Evolutionary conservation across 2,888 invertebrate species (phyloP).

Genomic region (Lacanobia oleracea): DNA sequence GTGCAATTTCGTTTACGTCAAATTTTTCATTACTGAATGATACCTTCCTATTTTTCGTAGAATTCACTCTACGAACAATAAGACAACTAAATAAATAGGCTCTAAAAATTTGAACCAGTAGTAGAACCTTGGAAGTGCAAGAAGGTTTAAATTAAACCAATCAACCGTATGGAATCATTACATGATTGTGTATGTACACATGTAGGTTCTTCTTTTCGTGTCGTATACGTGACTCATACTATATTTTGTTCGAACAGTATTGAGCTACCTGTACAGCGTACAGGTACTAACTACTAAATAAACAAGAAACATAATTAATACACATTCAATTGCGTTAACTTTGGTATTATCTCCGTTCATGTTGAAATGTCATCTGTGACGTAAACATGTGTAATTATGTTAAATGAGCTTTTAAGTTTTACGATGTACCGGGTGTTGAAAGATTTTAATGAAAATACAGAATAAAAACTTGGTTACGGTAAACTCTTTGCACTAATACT

Average conservation of each 20-base stretch:
- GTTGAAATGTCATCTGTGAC: constrained; percentile 15
- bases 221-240: too few species aligned
- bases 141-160: not conserved
- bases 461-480: not conserved
- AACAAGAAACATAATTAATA: not conserved
- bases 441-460: constrained; percentile 1
- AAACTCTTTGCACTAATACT: too few species aligned
- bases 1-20: too few species aligned
- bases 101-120: too few species aligned
- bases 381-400: constrained; percentile 7
- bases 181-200: not conserved
- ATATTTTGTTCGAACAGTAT: too few species aligned
- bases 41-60: too few species aligned
- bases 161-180: not conserved
- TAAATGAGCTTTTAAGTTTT: constrained; percentile 22
- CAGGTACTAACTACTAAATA: not conserved
- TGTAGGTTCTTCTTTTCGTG: too few species aligned
- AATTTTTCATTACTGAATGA: too few species aligned
- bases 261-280: not conserved
- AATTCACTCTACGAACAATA: too few species aligned
- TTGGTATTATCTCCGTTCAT: constrained; percentile 17
- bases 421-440: not conserved
- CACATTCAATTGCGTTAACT: constrained; percentile 12
- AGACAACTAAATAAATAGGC: too few species aligned
- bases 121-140: too few species aligned